These are phyloP conservation scores for Hypanus sabinus DNA, from an alignment of 2,113 vertebrate genomes.

Conservation along the genomic window DNA sequence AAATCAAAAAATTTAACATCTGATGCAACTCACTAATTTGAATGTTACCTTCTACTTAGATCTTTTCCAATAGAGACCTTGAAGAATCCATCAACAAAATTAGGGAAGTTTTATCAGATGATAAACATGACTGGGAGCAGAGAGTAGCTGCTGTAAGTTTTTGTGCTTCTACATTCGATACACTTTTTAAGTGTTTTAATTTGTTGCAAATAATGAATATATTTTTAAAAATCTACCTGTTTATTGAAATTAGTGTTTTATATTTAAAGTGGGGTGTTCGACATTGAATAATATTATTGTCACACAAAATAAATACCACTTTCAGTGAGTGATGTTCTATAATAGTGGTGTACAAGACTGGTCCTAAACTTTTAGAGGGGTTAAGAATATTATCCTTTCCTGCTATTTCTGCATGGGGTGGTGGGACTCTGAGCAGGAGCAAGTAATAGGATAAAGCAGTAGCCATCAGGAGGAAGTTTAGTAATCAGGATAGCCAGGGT, in stretches of 20 bases:
- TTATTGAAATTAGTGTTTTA: neutral
- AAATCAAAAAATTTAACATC: neutral
- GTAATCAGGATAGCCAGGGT: too few relatives aligned
- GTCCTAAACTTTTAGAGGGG: neutral
- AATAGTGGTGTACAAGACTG: neutral
- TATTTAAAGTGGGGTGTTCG: neutral
- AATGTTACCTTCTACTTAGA: conserved; percentile 52
- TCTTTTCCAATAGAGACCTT: conserved; percentile 87
- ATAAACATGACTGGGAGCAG: conserved; percentile 97
- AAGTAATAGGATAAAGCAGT: too few relatives aligned
- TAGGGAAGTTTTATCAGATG: conserved; percentile 85
- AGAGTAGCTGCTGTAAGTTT: conserved; percentile 78
- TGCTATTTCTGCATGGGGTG: neutral
- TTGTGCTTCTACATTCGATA: neutral
- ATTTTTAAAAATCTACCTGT: neutral
- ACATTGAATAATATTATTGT: neutral
- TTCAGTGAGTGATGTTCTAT: neutral
- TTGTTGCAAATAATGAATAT: neutral
- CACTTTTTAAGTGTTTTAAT: neutral
- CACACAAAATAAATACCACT: neutral
- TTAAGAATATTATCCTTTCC: neutral
- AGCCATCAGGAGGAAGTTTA: too few relatives aligned
- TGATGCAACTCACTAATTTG: neutral
- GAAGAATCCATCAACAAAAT: conserved; percentile 91
- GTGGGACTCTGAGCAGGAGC: too few relatives aligned